These are phyloP conservation scores for Bugulina stolonifera DNA, from an alignment of 2,888 invertebrate species.

Conservation along the genomic window DNA sequence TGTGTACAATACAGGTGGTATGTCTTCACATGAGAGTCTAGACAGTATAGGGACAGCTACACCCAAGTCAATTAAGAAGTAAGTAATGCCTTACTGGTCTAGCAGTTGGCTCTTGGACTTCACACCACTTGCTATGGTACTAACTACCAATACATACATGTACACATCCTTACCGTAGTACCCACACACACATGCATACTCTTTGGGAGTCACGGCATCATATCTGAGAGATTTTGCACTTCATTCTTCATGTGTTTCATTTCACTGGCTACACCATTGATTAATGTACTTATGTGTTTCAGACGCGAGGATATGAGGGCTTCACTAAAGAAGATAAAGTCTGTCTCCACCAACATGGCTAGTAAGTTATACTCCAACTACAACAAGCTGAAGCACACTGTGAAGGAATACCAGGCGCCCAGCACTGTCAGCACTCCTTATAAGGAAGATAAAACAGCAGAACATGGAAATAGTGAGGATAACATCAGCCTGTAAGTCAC, in stretches of 20 bases:
- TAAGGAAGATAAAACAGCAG: constrained; percentile 10
- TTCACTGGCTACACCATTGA: too few relatives aligned
- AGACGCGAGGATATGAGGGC: constrained; percentile 2
- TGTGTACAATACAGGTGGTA: neutral
- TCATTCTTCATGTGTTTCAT: too few relatives aligned
- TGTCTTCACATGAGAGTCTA: constrained; percentile 13
- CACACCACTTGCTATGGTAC: too few relatives aligned
- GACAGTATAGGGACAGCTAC: constrained; percentile 8
- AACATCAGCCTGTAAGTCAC: constrained; percentile 19
- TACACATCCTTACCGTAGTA: too few relatives aligned
- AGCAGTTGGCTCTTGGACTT: too few relatives aligned
- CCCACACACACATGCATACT: neutral
- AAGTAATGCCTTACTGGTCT: too few relatives aligned
- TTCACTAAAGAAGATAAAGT: constrained; percentile 12
- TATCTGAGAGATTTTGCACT: too few relatives aligned
- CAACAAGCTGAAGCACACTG: constrained; percentile 26
- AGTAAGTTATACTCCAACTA: constrained; percentile 19
- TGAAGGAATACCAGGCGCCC: constrained; percentile 27
- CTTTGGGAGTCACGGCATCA: too few relatives aligned
- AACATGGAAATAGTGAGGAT: neutral
- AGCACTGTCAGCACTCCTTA: constrained; percentile 25
- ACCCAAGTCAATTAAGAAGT: constrained; percentile 16
- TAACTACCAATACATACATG: too few relatives aligned
- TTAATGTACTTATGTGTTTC: neutral
- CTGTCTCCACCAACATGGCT: constrained; percentile 1